phyloP scores from a whole-genome alignment of 2,113 vertebrate genomes.

The Natator depressus region DNA sequence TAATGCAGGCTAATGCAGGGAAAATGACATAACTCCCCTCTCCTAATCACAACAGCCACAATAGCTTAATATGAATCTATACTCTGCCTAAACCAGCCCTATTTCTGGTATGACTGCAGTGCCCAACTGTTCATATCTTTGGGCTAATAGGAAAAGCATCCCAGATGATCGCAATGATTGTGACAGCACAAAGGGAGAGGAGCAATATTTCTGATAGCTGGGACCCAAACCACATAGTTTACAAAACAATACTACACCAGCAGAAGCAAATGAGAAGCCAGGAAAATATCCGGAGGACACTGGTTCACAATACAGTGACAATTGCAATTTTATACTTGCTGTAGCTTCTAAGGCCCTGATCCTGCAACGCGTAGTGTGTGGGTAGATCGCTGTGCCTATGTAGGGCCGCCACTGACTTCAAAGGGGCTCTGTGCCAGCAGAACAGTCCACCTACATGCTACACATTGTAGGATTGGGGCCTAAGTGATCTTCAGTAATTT shows the following conservation, averaged over 20 bases:
- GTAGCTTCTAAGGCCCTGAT: background rate
- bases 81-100: background rate
- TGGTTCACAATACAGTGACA: rapidly evolving
- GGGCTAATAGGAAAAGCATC: background rate
- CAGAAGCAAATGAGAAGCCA: background rate
- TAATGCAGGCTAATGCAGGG: background rate
- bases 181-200: background rate
- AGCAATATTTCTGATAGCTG: background rate
- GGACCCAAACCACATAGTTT: background rate
- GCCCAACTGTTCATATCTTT: background rate
- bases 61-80: background rate
- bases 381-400: background rate
- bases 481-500: background rate
- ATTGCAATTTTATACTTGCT: background rate
- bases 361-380: background rate
- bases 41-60: background rate
- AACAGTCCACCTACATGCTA: rapidly evolving
- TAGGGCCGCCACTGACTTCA: background rate
- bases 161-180: background rate
- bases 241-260: background rate
- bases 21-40: background rate
- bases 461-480: background rate
- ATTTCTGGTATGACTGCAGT: background rate
- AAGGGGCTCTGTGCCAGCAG: background rate
- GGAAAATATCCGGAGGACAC: background rate